These are phyloP conservation scores for Parazoanthus darwini DNA, from an alignment of 92 coral and sea anemone species.

Conservation along the genomic window DNA sequence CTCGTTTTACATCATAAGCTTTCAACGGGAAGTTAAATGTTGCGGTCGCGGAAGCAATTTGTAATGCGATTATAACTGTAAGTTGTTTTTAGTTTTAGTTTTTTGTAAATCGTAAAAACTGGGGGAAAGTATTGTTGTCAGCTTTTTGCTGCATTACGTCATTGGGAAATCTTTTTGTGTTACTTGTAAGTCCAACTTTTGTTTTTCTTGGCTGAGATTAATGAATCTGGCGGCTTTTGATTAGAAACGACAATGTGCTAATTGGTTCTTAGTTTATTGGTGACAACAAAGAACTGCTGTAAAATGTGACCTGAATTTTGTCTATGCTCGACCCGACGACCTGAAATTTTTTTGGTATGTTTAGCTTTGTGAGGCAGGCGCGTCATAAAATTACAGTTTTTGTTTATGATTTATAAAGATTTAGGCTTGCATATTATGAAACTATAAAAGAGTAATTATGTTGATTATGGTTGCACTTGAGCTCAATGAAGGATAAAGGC, in stretches of 20 bases:
- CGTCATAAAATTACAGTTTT: not conserved
- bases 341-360: not conserved
- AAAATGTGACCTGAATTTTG: not conserved
- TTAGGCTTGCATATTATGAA: not conserved
- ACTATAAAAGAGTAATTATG: constrained; percentile 26
- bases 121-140: not conserved
- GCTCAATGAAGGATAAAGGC: constrained; percentile 17
- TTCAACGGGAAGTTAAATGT: constrained; percentile 7
- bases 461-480: constrained; percentile 35
- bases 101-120: not conserved
- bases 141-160: constrained; percentile 2
- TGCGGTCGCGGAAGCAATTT: constrained; percentile 22
- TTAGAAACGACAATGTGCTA: constrained; percentile 34
- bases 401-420: constrained; percentile 22
- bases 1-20: not conserved
- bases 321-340: not conserved
- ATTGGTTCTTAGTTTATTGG: constrained; percentile 13
- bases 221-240: constrained; percentile 22
- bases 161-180: not conserved
- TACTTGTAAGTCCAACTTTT: not conserved
- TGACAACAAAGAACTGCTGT: not conserved
- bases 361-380: not conserved
- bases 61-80: constrained; percentile 28
- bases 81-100: not conserved
- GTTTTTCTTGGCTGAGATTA: constrained; percentile 33